Evolutionary conservation across 2,888 invertebrate genomes (phyloP).

Genomic region (Lasioglossum figueresi): DNA sequence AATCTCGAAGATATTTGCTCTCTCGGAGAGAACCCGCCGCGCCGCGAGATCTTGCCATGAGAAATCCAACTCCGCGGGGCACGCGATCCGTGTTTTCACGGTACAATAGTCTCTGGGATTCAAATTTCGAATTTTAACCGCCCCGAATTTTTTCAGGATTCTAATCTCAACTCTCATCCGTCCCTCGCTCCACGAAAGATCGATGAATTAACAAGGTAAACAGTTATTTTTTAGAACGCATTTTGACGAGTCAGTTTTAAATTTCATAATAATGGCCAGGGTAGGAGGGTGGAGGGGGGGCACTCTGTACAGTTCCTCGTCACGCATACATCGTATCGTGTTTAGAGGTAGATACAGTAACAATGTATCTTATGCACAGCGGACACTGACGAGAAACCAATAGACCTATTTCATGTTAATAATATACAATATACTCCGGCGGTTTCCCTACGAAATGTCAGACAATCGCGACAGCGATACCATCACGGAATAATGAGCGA

Average conservation of each 20-base stretch:
- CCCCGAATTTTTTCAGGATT: not conserved
- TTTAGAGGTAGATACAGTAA: not conserved
- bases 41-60: not conserved
- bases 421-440: not conserved
- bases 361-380: not conserved
- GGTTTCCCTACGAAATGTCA: not conserved
- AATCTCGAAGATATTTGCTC: constrained; percentile 1
- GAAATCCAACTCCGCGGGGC: not conserved
- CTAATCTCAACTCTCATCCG: too few relatives aligned
- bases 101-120: not conserved
- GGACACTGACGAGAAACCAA: not conserved
- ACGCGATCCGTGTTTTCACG: not conserved
- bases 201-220: too few relatives aligned
- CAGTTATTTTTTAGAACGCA: too few relatives aligned
- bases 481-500: constrained; percentile 1
- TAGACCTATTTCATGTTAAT: not conserved
- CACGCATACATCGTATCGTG: not conserved
- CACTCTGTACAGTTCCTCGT: not conserved
- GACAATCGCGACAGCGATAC: not conserved
- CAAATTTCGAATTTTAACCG: not conserved
- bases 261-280: not conserved
- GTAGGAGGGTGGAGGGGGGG: too few relatives aligned
- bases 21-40: not conserved
- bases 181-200: too few relatives aligned
- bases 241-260: not conserved